phyloP scores from a whole-genome alignment of 2,888 invertebrate genomes.

The Crioceris asparagi region DNA sequence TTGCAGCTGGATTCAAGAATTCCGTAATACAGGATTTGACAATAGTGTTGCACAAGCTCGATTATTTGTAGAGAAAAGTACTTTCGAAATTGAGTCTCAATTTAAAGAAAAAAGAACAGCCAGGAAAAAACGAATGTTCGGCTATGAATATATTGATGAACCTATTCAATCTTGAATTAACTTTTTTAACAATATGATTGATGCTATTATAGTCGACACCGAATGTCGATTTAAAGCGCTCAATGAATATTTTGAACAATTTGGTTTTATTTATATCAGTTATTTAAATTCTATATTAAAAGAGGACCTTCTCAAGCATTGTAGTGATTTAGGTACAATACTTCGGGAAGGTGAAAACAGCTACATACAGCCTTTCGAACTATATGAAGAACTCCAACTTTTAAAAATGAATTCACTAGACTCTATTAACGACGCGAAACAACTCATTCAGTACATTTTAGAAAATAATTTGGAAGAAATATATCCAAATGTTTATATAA shows the following conservation, averaged over 20 bases:
- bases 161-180: too few relatives aligned
- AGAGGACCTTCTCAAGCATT: too few relatives aligned
- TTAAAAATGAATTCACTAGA: not conserved
- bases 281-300: too few relatives aligned
- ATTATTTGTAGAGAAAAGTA: not conserved
- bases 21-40: constrained; percentile 3
- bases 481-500: constrained; percentile 6
- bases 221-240: constrained; percentile 1
- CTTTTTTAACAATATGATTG: too few relatives aligned
- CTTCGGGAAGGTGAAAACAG: not conserved
- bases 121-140: too few relatives aligned
- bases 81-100: too few relatives aligned
- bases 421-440: constrained; percentile 1
- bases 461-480: constrained; percentile 3
- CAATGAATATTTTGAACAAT: constrained; percentile 3
- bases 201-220: not conserved
- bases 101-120: too few relatives aligned
- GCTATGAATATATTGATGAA: too few relatives aligned
- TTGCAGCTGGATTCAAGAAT: constrained; percentile 13
- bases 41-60: not conserved
- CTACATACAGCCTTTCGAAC: not conserved
- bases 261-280: not conserved
- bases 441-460: constrained; percentile 4
- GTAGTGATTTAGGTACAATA: not conserved
- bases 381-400: constrained; percentile 1